phyloP scores from a whole-genome alignment of 92 coral and sea anemone species.

The Parazoanthus atlanticus region DNA sequence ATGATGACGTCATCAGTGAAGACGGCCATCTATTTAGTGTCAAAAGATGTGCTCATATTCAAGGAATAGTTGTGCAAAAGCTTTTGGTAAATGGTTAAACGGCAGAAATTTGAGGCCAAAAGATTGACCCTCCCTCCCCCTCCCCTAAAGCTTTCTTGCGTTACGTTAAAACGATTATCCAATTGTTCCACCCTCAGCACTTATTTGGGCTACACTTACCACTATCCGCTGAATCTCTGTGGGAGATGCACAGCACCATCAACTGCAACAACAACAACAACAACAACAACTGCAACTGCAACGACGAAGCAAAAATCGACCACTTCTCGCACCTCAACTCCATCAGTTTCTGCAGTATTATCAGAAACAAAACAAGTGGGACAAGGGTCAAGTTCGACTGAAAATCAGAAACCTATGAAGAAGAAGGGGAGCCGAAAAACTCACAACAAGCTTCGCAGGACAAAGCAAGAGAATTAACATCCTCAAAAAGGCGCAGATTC shows the following conservation, averaged over 20 bases:
- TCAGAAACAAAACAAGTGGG: neutral
- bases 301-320: neutral
- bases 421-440: neutral
- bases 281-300: neutral
- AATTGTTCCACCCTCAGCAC: neutral
- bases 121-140: no score
- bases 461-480: neutral
- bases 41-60: no score
- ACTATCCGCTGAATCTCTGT: constrained; percentile 12
- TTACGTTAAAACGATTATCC: no score
- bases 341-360: neutral
- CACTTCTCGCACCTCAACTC: neutral
- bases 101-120: no score
- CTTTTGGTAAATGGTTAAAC: no score
- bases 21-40: no score
- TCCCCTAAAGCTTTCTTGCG: neutral
- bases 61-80: no score
- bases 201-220: constrained; percentile 15
- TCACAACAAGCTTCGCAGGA: neutral
- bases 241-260: neutral
- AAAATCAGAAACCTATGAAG: neutral
- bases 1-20: no score
- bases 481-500: neutral
- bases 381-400: neutral
- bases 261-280: neutral